These are phyloP conservation scores for Pituophis catenifer DNA, from an alignment of 2,113 vertebrate genomes.

Conservation along the genomic window DNA sequence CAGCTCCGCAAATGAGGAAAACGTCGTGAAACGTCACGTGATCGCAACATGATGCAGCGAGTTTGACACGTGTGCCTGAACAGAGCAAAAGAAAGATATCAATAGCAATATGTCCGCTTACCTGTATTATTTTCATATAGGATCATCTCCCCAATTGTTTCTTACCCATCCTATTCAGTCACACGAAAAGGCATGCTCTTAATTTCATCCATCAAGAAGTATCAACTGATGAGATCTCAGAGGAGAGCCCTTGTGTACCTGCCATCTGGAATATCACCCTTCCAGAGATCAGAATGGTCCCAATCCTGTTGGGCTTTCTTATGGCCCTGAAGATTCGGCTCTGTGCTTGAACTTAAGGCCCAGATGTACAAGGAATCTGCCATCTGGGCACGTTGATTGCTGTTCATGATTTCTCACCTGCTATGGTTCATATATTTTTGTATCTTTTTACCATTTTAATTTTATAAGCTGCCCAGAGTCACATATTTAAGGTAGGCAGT, in stretches of 20 bases:
- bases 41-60: fast-evolving
- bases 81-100: not conserved
- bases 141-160: not conserved
- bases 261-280: not conserved
- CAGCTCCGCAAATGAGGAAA: too few species aligned
- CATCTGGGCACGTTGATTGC: not conserved
- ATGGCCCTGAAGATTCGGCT: not conserved
- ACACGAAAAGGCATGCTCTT: not conserved
- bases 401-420: not conserved
- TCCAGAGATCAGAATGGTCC: not conserved
- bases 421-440: not conserved
- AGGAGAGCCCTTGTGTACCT: not conserved
- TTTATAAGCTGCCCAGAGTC: not conserved
- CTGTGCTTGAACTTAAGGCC: not conserved
- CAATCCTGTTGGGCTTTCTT: not conserved
- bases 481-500: not conserved
- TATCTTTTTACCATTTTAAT: not conserved
- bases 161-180: not conserved
- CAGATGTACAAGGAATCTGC: not conserved
- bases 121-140: not conserved
- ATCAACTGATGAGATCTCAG: not conserved
- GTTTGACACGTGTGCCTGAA: not conserved
- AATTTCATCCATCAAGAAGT: not conserved
- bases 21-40: too few species aligned
- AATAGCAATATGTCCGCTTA: not conserved